Percentiles rank a stretch among this genome's conserved stretches.
These are phyloP conservation scores for Sardina pilchardus DNA, from an alignment of 2,113 vertebrate genomes.

Conservation along the genomic window DNA sequence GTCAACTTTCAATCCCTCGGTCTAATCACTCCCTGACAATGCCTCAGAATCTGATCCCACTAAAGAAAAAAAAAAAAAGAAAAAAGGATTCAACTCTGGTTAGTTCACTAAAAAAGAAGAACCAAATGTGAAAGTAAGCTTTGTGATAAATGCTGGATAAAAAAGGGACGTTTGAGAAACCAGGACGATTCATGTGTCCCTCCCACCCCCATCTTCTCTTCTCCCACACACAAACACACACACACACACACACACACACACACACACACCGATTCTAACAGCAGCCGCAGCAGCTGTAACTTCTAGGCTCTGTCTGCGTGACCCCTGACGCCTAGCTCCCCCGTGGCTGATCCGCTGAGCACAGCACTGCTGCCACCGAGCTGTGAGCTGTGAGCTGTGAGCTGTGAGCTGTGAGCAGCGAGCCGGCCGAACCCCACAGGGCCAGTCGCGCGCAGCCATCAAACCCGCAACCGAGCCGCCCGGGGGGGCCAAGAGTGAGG, in stretches of 20 bases:
- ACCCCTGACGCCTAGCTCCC: background rate
- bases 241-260: background rate
- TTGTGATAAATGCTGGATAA: background rate
- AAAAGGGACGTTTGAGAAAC: background rate
- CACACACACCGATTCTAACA: background rate
- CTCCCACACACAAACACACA: background rate
- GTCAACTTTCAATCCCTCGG: conserved; percentile 63
- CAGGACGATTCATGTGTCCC: no score
- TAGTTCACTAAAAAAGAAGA: background rate
- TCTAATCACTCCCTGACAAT: conserved; percentile 38
- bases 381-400: no score
- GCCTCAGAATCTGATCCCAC: conserved; percentile 3
- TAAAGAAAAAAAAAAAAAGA: conserved; percentile 22
- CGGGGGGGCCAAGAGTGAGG: background rate
- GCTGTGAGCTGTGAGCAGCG: background rate
- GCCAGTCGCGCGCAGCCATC: background rate
- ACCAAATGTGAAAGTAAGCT: background rate
- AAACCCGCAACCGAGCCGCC: background rate
- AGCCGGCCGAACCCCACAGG: background rate
- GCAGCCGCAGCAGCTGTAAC: background rate
- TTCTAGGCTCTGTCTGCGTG: background rate
- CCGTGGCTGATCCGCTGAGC: conserved; percentile 3
- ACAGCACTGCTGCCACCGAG: background rate
- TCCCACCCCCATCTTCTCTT: background rate
- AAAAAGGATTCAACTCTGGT: background rate